Evolutionary conservation across 2,113 vertebrate species (phyloP).

Genomic region (zebrafish (Danio rerio)): GRCz12tu NC_133178.1:31597001-31597500

Average conservation of each 20-base stretch:
- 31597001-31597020: no score
- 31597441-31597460: not conserved
- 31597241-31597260: not conserved
- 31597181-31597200: slow-evolving; percentile 6
- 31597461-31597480: slow-evolving; percentile 13
- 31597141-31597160: slow-evolving; percentile 58
- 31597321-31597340: slow-evolving; percentile 60
- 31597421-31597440: not conserved
- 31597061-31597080: not conserved
- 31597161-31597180: slow-evolving; percentile 54
- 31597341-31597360: slow-evolving; percentile 45
- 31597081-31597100: slow-evolving; percentile 40
- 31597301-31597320: slow-evolving; percentile 37
- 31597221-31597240: not conserved
- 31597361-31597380: not conserved
- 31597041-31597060: not conserved
- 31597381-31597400: not conserved
- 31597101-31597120: slow-evolving; percentile 78
- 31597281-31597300: not conserved
- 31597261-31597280: not conserved
- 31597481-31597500: not conserved
- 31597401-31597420: not conserved
- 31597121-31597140: slow-evolving; percentile 70
- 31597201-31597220: not conserved
- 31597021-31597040: no score